A percentile compares a stretch with the other conserved stretches of the same genome.
Evolutionary conservation across 1,140 invertebrate species (phyloP).

Genomic region (Cylas formicarius): DNA sequence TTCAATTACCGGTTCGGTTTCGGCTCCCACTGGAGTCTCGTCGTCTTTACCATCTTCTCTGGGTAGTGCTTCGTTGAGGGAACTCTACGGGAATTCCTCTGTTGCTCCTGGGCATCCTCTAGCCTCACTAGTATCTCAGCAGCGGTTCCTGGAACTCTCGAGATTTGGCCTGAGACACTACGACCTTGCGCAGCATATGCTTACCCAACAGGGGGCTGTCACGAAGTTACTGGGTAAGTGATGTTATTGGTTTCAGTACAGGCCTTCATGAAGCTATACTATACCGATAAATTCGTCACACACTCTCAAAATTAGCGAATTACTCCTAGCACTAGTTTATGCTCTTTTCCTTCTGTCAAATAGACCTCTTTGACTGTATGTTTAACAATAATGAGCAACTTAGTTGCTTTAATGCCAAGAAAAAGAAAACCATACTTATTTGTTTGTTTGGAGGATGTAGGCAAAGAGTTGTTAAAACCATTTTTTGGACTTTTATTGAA

Average conservation of each 20-base stretch:
- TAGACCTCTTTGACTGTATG: too few relatives aligned
- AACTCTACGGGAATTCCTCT: conserved; percentile 45
- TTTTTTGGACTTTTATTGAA: too few relatives aligned
- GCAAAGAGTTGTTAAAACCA: too few relatives aligned
- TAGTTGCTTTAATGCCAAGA: too few relatives aligned
- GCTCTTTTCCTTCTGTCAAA: too few relatives aligned
- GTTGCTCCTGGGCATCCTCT: conserved; percentile 52
- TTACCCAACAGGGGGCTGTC: conserved; percentile 84
- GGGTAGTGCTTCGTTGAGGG: conserved; percentile 33
- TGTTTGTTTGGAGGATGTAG: too few relatives aligned
- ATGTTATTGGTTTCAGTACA: background rate
- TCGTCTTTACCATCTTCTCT: conserved; percentile 29
- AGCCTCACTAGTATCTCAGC: conserved; percentile 61
- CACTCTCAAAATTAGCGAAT: background rate
- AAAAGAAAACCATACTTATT: too few relatives aligned
- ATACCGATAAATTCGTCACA: background rate
- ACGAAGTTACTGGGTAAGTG: conserved; percentile 79
- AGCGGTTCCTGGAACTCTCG: conserved; percentile 73
- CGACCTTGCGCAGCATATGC: conserved; percentile 80
- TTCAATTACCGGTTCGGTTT: conserved; percentile 26
- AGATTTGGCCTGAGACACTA: conserved; percentile 77
- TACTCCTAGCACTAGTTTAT: too few relatives aligned
- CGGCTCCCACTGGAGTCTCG: conserved; percentile 23
- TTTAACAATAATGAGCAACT: too few relatives aligned
- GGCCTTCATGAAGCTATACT: background rate